Percentiles rank a stretch among this genome's conserved stretches.
Evolutionary conservation across 2,797 vertebrate species (phyloP).

Genomic region (Falco rusticolus): DNA sequence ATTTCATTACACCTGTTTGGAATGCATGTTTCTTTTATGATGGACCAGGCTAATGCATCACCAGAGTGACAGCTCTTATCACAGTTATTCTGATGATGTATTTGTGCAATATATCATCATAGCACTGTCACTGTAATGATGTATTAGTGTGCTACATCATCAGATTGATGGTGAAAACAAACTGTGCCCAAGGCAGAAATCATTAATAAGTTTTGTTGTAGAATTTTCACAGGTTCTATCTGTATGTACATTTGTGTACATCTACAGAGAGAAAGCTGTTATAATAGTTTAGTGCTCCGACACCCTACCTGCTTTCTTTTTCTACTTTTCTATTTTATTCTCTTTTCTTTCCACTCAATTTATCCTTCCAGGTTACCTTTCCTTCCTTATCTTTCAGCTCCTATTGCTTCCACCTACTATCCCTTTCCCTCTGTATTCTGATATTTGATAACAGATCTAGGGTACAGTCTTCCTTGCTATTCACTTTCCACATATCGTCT

Average conservation of each 20-base stretch:
- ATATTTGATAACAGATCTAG: neutral
- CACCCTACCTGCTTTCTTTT: neutral
- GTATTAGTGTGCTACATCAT: neutral
- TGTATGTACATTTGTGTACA: neutral
- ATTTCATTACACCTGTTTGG: neutral
- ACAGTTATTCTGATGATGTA: neutral
- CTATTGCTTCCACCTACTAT: accelerated
- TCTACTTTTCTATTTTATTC: neutral
- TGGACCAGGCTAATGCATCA: neutral
- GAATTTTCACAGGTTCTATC: neutral
- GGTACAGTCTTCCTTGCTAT: neutral
- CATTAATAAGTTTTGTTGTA: neutral
- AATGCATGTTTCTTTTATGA: neutral
- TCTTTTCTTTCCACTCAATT: neutral
- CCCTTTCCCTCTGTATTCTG: neutral
- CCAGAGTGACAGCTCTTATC: neutral
- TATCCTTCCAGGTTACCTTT: neutral
- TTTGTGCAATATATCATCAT: neutral
- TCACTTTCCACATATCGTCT: neutral
- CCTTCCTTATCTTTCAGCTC: neutral
- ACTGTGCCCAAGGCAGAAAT: neutral
- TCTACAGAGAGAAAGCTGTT: neutral
- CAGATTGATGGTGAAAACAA: neutral
- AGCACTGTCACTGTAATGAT: neutral
- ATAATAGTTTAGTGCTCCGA: neutral